Evolutionary conservation across 2,888 invertebrate genomes (phyloP).

Genomic region (Acanthosoma haemorrhoidale): DNA sequence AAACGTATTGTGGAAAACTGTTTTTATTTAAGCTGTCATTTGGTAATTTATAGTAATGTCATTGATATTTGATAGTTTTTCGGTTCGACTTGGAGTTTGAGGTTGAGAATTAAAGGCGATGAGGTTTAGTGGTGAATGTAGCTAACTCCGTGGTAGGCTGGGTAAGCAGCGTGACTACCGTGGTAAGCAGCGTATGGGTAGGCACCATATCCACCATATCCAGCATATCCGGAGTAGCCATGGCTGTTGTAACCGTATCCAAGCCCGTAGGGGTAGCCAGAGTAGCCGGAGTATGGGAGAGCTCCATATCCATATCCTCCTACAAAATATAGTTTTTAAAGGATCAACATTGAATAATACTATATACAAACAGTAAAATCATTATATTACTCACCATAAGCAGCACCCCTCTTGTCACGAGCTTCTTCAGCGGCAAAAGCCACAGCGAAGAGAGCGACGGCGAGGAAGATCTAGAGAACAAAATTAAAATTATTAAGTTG

Average conservation of each 20-base stretch:
- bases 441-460: constrained; percentile 24
- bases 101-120: not conserved
- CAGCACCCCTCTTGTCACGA: constrained; percentile 29
- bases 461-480: not conserved
- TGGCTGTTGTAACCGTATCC: not conserved
- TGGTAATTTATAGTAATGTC: too few relatives aligned
- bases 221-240: not conserved
- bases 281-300: not conserved
- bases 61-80: too few relatives aligned
- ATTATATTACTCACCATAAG: not conserved
- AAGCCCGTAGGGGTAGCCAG: not conserved
- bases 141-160: constrained; percentile 26
- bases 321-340: not conserved
- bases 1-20: too few relatives aligned
- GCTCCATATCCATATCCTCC: not conserved
- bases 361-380: too few relatives aligned
- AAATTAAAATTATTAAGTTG: too few relatives aligned
- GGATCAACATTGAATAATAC: too few relatives aligned
- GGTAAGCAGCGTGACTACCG: constrained; percentile 20
- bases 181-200: constrained; percentile 6
- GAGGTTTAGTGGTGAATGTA: constrained; percentile 24
- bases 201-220: too few relatives aligned
- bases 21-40: too few relatives aligned
- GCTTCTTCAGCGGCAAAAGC: constrained; percentile 14
- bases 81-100: not conserved